These are phyloP conservation scores for Gadus chalcogrammus DNA, from an alignment of 2,113 vertebrate genomes.

Conservation along the genomic window DNA sequence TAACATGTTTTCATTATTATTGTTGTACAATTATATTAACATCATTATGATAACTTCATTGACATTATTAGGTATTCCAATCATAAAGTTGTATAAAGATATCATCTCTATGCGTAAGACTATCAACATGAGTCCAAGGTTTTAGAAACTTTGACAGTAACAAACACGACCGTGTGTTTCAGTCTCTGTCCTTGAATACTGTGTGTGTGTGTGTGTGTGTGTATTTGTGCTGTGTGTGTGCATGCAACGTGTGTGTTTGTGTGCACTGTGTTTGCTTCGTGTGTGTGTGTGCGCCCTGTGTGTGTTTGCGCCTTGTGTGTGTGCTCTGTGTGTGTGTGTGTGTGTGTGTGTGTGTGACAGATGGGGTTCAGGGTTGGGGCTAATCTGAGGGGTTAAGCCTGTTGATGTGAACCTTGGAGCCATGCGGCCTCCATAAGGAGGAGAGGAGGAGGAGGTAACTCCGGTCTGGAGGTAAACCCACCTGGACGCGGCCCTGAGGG, in stretches of 20 bases:
- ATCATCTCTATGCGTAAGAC: no score
- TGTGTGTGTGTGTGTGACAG: conserved; percentile 37
- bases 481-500: no score
- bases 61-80: no score
- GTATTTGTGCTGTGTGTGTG: not conserved
- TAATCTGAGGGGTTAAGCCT: conserved; percentile 69
- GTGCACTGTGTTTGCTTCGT: not conserved
- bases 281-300: conserved; percentile 1
- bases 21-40: no score
- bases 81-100: no score
- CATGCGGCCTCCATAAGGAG: conserved; percentile 20
- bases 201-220: not conserved
- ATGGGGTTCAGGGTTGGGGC: conserved; percentile 60
- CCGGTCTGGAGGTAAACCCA: conserved; percentile 6
- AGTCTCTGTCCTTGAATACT: no score
- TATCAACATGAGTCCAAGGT: no score
- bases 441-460: conserved; percentile 36
- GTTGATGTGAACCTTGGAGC: conserved; percentile 52
- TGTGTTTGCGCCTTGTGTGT: not conserved
- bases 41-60: no score
- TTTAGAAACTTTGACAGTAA: no score
- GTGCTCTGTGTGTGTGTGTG: not conserved
- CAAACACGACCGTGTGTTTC: no score
- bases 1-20: not conserved
- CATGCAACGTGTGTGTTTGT: not conserved